Evolutionary conservation across 2,113 vertebrate species (phyloP).

Genomic region (Heteronetta atricapilla): DNA sequence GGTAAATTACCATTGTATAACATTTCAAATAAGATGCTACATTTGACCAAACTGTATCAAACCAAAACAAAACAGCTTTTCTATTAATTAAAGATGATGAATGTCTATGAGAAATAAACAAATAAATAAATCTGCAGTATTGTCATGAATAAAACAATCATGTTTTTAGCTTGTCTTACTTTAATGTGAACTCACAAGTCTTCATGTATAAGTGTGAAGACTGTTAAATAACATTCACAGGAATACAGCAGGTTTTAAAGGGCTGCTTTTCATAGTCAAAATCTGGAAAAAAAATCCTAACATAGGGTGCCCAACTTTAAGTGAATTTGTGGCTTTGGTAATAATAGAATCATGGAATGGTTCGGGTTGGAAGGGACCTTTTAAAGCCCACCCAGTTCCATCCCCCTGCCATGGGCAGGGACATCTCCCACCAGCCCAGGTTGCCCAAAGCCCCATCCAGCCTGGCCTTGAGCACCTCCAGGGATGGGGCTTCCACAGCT

Average conservation of each 20-base stretch:
- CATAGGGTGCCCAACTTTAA: not conserved
- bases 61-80: not conserved
- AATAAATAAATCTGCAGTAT: not conserved
- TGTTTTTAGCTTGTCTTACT: not conserved
- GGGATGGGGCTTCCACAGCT: too few species aligned
- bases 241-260: not conserved
- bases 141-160: not conserved
- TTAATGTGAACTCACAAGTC: not conserved
- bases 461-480: too few species aligned
- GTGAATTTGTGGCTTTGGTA: constrained; percentile 7
- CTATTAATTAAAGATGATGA: not conserved
- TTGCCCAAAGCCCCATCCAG: too few species aligned
- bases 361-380: too few species aligned
- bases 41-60: not conserved
- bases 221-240: not conserved
- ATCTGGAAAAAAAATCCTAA: not conserved
- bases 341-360: not conserved
- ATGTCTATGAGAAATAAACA: not conserved
- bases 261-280: not conserved
- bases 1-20: not conserved
- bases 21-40: not conserved
- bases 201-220: not conserved
- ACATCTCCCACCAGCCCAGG: too few species aligned
- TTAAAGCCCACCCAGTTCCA: too few species aligned
- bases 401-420: too few species aligned